A percentile compares a stretch with the other conserved stretches of the same genome.
phyloP scores from a whole-genome alignment of 2,797 vertebrate species.

The Bovichtus diacanthus region DNA sequence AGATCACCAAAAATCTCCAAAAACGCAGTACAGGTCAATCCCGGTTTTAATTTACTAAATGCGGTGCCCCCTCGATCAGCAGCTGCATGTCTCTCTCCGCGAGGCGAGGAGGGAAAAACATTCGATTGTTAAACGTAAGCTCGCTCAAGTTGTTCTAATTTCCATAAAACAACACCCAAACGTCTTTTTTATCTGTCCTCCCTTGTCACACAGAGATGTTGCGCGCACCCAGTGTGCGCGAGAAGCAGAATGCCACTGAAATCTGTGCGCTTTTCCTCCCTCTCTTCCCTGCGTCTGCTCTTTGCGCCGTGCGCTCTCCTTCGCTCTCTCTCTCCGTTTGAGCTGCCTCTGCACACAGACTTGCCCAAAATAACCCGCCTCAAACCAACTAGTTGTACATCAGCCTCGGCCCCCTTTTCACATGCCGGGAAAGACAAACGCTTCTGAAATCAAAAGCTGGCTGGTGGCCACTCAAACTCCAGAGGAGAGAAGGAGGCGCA shows the following conservation, averaged over 20 bases:
- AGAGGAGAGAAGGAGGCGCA: slow-evolving; percentile 57
- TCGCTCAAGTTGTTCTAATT: slow-evolving; percentile 31
- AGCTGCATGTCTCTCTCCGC: slow-evolving; percentile 64
- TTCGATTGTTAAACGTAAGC: slow-evolving; percentile 12
- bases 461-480: slow-evolving; percentile 84
- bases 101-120: slow-evolving; percentile 1
- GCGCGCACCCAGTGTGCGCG: slow-evolving; percentile 62
- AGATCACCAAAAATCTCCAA: slow-evolving; percentile 17
- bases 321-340: slow-evolving; percentile 74
- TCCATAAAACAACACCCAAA: slow-evolving; percentile 53
- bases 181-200: slow-evolving; percentile 24
- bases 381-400: slow-evolving; percentile 75
- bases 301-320: slow-evolving; percentile 68
- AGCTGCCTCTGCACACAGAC: slow-evolving; percentile 79
- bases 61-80: slow-evolving; percentile 36
- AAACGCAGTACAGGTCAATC: slow-evolving; percentile 18
- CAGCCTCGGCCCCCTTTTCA: slow-evolving; percentile 83
- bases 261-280: slow-evolving; percentile 68
- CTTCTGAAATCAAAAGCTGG: slow-evolving; percentile 87
- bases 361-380: slow-evolving; percentile 84
- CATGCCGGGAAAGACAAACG: slow-evolving; percentile 89
- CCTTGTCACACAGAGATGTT: slow-evolving; percentile 63
- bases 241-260: slow-evolving; percentile 51
- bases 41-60: slow-evolving; percentile 58
- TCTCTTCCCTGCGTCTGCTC: slow-evolving; percentile 62